Conservation (phyloP, 2,888 invertebrate species). For the Marronus borbonicus region DNA sequence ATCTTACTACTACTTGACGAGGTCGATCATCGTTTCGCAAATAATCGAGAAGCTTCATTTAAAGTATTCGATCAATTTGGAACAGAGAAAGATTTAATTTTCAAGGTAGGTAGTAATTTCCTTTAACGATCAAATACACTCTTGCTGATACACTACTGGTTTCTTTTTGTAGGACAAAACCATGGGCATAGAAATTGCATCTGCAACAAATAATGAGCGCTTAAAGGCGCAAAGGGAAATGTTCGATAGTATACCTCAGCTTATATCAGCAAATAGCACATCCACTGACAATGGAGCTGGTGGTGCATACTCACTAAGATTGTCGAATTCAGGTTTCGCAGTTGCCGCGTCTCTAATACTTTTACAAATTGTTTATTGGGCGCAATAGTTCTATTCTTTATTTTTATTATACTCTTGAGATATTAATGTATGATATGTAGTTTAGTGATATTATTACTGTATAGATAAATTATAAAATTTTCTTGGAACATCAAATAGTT, state of each 20-base stretch:
- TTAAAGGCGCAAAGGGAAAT: neutral
- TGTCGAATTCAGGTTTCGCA: neutral
- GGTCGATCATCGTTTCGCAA: neutral
- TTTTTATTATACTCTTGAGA: no score
- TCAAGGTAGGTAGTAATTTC: neutral
- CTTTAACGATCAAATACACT: neutral
- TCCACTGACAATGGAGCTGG: neutral
- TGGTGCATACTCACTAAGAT: neutral
- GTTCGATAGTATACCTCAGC: constrained; percentile 12
- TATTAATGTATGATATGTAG: no score
- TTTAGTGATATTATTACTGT: no score
- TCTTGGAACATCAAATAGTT: no score
- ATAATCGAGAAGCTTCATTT: neutral
- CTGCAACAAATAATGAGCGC: neutral
- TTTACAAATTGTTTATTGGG: neutral
- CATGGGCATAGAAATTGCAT: neutral
- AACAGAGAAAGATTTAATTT: neutral
- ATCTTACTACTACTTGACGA: neutral
- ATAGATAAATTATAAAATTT: no score
- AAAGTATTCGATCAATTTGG: neutral
- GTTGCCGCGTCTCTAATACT: neutral
- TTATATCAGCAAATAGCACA: neutral
- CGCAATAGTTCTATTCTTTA: no score
- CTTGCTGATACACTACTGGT: neutral
- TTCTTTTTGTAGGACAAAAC: constrained; percentile 9